Evolutionary conservation across 2,797 vertebrate genomes (phyloP).

Genomic region (Lacerta bilineata): DNA sequence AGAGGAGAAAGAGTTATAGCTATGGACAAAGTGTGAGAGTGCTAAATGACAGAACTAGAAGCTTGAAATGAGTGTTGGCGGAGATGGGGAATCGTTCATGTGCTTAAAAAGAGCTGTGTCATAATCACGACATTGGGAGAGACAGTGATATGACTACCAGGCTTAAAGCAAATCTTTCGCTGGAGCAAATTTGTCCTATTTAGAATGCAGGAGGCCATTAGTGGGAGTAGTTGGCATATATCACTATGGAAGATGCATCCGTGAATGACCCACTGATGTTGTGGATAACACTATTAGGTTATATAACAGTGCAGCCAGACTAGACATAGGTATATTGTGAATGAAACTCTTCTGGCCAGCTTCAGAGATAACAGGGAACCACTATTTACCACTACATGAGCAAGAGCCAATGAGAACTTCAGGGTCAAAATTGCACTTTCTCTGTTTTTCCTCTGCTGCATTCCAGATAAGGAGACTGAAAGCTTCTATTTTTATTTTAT

Average conservation of each 20-base stretch:
- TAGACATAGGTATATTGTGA: too few relatives aligned
- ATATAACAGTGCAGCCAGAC: too few relatives aligned
- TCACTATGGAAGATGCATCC: too few relatives aligned
- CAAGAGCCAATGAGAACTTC: neutral
- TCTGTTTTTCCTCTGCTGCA: neutral
- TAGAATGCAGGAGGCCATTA: neutral
- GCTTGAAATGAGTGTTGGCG: neutral
- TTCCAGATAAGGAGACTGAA: neutral
- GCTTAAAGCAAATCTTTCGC: neutral
- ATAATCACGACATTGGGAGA: neutral
- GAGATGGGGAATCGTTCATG: neutral
- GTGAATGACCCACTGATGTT: too few relatives aligned
- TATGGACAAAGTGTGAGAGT: neutral
- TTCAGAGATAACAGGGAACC: neutral
- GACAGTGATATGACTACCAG: neutral
- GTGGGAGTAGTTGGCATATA: too few relatives aligned
- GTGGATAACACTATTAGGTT: too few relatives aligned
- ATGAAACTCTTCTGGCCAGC: neutral
- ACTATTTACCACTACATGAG: neutral
- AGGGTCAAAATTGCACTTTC: neutral
- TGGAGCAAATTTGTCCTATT: neutral
- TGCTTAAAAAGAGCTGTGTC: neutral
- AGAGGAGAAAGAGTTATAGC: neutral
- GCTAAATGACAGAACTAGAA: neutral
- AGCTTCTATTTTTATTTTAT: neutral